These are phyloP conservation scores for Anorthoa munda DNA, from an alignment of 2,888 invertebrate species.

Conservation along the genomic window DNA sequence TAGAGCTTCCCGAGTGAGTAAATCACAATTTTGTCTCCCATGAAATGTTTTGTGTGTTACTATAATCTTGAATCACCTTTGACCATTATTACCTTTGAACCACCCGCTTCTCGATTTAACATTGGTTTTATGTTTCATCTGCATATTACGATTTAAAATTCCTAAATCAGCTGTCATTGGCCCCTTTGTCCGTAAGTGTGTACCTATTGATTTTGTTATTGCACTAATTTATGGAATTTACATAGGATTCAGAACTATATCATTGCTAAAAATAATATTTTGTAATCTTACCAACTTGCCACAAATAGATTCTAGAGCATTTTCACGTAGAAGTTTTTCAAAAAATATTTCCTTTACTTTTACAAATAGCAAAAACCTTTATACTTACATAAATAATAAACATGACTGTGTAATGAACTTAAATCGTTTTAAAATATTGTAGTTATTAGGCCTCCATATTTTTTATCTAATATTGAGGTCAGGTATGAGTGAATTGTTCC, in stretches of 20 bases:
- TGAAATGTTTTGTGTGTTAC: conserved; percentile 70
- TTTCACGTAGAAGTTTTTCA: conserved; percentile 48
- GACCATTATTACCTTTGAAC: conserved; percentile 38
- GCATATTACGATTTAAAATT: conserved; percentile 15
- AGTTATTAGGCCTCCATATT: conserved; percentile 62
- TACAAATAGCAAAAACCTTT: conserved; percentile 51
- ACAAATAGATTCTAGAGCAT: conserved; percentile 59
- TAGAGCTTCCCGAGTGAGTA: conserved; percentile 87
- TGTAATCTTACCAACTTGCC: conserved; percentile 49
- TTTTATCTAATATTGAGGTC: conserved; percentile 63
- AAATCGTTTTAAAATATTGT: conserved; percentile 64
- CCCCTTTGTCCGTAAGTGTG: conserved; percentile 40
- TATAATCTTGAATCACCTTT: conserved; percentile 31
- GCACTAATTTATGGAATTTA: conserved; percentile 41
- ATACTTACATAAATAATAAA: conserved; percentile 51
- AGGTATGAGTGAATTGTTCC: conserved; percentile 72
- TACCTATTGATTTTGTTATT: conserved; percentile 6
- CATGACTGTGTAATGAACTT: conserved; percentile 64
- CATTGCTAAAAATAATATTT: conserved; percentile 36
- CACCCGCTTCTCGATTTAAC: conserved; percentile 36
- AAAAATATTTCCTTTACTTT: conserved; percentile 43
- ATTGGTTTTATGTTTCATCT: conserved; percentile 23
- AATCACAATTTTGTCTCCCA: conserved; percentile 82
- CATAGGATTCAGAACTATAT: conserved; percentile 39
- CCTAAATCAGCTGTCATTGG: conserved; percentile 32